A percentile compares a stretch with the other conserved stretches of the same genome.
phyloP scores from a whole-genome alignment of 2,113 vertebrate genomes.

The Hippocampus zosterae region DNA sequence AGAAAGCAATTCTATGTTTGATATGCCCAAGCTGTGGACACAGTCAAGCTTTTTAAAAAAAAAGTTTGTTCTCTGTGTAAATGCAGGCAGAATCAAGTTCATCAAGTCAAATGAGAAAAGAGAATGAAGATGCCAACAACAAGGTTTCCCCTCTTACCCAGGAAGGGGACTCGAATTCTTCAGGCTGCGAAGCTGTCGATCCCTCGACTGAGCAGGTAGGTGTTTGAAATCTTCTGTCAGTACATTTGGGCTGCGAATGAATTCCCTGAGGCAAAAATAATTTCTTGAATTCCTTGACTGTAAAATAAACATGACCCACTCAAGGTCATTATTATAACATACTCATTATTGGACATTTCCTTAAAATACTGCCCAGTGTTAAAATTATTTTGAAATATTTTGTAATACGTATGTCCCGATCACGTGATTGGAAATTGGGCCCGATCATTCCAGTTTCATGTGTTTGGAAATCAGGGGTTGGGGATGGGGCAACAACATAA shows the following conservation, averaged over 20 bases:
- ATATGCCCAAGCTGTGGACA: not conserved
- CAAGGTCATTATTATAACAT: not conserved
- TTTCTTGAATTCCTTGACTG: not conserved
- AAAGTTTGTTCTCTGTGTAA: slow-evolving; percentile 18
- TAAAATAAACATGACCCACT: not conserved
- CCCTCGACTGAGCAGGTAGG: slow-evolving; percentile 58
- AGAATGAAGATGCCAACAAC: slow-evolving; percentile 29
- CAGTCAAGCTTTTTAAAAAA: not conserved
- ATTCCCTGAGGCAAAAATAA: not conserved
- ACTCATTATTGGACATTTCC: not conserved
- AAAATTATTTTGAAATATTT: too few species aligned
- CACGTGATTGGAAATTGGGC: too few species aligned
- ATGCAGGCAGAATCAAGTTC: slow-evolving; percentile 67
- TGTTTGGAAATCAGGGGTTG: too few species aligned
- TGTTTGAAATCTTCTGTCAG: not conserved
- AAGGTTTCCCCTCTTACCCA: slow-evolving; percentile 11
- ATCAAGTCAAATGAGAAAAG: slow-evolving; percentile 39
- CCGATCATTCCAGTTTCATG: too few species aligned
- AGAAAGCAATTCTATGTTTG: not conserved
- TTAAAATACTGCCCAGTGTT: not conserved
- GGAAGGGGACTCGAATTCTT: slow-evolving; percentile 25
- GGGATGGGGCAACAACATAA: too few species aligned
- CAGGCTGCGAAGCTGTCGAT: slow-evolving; percentile 21
- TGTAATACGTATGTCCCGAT: too few species aligned
- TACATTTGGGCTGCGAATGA: not conserved